Percentiles rank a stretch among this genome's conserved stretches.
These are phyloP conservation scores for Venustaconcha ellipsiformis DNA, from an alignment of 1,140 invertebrate species.

Conservation along the genomic window DNA sequence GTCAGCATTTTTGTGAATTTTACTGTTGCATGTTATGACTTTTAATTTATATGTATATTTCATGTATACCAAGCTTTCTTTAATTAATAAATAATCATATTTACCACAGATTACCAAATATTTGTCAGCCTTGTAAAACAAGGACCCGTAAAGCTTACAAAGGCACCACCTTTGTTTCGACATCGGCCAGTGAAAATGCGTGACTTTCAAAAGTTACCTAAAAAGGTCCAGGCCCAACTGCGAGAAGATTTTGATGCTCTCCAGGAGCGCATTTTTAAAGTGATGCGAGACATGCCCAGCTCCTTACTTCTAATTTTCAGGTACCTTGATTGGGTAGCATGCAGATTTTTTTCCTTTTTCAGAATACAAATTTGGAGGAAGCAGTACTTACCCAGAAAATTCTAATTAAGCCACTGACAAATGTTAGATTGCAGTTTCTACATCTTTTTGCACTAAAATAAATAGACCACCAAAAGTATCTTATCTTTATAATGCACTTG, in stretches of 20 bases:
- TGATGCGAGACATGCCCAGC: constrained; percentile 31
- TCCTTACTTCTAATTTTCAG: constrained; percentile 33
- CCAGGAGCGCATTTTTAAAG: constrained; percentile 27
- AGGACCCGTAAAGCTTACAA: constrained; percentile 25
- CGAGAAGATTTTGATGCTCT: constrained; percentile 30
- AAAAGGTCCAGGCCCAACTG: constrained; percentile 25
- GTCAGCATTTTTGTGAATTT: no score
- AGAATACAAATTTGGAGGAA: no score
- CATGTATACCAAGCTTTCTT: no score
- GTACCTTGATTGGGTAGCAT: not conserved
- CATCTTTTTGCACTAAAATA: no score
- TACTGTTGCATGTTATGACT: no score
- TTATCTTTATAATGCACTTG: no score
- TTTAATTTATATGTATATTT: no score
- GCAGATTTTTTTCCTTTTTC: no score
- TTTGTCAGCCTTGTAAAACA: constrained; percentile 30
- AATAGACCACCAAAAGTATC: no score
- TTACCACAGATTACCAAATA: constrained; percentile 26
- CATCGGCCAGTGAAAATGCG: constrained; percentile 27
- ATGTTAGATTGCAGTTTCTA: no score
- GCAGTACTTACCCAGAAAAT: no score
- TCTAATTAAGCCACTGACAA: no score
- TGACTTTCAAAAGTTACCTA: constrained; percentile 16
- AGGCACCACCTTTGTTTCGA: constrained; percentile 23
- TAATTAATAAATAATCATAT: not conserved